A percentile compares a stretch with the other conserved stretches of the same genome.
phyloP scores from a whole-genome alignment of 2,797 vertebrate species.

The Rallus crepitans region DNA sequence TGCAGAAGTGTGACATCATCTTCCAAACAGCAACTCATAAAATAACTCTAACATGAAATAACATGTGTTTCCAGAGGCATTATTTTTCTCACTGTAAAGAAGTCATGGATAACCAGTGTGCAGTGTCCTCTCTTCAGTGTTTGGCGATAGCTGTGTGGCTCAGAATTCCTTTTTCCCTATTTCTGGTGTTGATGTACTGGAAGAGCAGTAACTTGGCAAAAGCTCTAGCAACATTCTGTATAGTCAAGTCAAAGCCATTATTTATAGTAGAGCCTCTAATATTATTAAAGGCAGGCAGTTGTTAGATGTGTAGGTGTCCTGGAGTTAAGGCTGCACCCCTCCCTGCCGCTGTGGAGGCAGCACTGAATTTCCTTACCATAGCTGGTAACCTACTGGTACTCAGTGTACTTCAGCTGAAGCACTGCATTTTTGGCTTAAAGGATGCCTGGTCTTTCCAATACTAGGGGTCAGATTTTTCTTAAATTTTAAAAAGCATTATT shows the following conservation, averaged over 20 bases:
- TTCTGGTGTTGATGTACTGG: background rate
- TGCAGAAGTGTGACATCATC: background rate
- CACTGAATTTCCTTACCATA: background rate
- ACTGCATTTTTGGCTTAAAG: background rate
- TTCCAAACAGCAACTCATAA: background rate
- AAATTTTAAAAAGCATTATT: background rate
- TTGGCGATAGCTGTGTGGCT: background rate
- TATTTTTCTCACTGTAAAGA: background rate
- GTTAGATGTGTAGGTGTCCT: background rate
- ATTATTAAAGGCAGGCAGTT: background rate
- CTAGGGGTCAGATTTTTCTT: background rate
- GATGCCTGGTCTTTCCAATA: background rate
- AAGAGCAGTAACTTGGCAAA: background rate
- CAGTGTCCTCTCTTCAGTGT: background rate
- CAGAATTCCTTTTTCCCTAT: background rate
- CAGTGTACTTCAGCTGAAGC: background rate
- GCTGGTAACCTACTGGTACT: background rate
- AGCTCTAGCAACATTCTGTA: background rate
- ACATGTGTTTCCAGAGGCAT: background rate
- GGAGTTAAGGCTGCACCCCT: background rate
- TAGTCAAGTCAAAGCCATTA: background rate
- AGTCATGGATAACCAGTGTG: background rate
- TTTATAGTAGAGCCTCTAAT: background rate
- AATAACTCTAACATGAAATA: background rate
- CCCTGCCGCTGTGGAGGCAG: background rate